Percentiles rank a stretch among this genome's conserved stretches.
Conservation (phyloP, 2,113 vertebrate genomes). For the Boulengeromyrus knoepffleri region DNA sequence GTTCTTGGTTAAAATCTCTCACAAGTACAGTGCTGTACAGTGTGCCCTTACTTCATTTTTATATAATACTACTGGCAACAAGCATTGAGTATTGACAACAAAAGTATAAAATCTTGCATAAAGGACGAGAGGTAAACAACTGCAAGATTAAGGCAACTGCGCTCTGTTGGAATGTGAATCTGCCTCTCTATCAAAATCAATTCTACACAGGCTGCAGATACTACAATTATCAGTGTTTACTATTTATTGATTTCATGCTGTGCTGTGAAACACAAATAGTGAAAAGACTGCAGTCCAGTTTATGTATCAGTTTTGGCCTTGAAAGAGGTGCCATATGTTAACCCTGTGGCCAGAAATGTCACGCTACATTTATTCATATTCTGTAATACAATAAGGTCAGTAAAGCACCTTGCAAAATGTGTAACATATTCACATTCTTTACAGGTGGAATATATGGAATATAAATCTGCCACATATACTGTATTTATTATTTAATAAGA, state of each 20-base stretch:
- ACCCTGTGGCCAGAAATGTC: neutral
- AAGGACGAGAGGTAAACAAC: conserved; percentile 7
- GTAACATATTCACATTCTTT: neutral
- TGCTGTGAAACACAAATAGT: conserved; percentile 37
- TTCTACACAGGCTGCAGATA: conserved; percentile 34
- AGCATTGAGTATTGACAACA: neutral
- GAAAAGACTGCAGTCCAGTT: conserved; percentile 23
- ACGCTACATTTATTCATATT: neutral
- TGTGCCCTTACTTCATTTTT: neutral
- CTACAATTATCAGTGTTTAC: conserved; percentile 42
- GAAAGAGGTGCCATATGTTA: conserved; percentile 19
- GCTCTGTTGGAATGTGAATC: conserved; percentile 28
- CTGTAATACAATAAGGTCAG: neutral
- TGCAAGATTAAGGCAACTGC: conserved; percentile 5
- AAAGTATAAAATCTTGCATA: neutral
- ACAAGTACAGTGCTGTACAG: neutral
- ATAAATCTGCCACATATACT: neutral
- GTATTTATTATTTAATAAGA: neutral
- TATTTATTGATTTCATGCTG: conserved; percentile 45
- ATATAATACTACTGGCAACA: neutral
- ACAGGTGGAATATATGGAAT: neutral
- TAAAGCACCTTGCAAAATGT: neutral
- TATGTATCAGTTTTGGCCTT: conserved; percentile 16
- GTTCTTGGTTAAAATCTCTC: neutral
- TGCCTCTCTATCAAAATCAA: conserved; percentile 36